phyloP scores from a whole-genome alignment of 1,140 invertebrate species.

The Drosophila insularis region DNA sequence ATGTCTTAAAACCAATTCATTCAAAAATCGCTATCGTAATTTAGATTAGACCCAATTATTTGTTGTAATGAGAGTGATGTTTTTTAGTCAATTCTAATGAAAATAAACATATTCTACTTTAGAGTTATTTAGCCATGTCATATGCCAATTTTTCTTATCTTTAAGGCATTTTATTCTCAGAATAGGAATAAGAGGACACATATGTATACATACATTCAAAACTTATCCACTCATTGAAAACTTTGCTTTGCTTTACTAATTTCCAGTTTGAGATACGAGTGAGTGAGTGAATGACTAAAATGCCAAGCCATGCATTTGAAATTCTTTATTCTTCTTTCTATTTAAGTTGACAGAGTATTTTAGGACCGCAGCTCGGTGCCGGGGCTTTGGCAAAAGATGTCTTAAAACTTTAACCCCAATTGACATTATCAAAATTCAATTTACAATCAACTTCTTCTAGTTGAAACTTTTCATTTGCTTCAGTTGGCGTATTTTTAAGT shows the following conservation, averaged over 20 bases:
- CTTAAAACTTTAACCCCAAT: constrained; percentile 39
- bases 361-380: neutral
- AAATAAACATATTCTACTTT: too few relatives aligned
- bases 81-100: too few relatives aligned
- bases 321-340: neutral
- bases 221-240: neutral
- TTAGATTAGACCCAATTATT: too few relatives aligned
- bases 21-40: too few relatives aligned
- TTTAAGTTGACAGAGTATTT: constrained; percentile 1
- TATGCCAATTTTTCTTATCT: too few relatives aligned
- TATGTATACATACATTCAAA: too few relatives aligned
- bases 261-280: neutral
- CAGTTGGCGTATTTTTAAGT: constrained; percentile 74
- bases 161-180: too few relatives aligned
- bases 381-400: neutral
- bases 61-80: too few relatives aligned
- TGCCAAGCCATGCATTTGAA: neutral
- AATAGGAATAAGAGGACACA: too few relatives aligned
- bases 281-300: neutral
- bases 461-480: constrained; percentile 73
- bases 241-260: neutral
- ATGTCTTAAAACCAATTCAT: too few relatives aligned
- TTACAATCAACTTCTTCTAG: constrained; percentile 66
- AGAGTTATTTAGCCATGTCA: too few relatives aligned
- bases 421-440: constrained; percentile 81